A percentile compares a stretch with the other conserved stretches of the same genome.
These are phyloP conservation scores for Perca fluviatilis DNA, from an alignment of 2,113 vertebrate genomes.

Conservation along the genomic window DNA sequence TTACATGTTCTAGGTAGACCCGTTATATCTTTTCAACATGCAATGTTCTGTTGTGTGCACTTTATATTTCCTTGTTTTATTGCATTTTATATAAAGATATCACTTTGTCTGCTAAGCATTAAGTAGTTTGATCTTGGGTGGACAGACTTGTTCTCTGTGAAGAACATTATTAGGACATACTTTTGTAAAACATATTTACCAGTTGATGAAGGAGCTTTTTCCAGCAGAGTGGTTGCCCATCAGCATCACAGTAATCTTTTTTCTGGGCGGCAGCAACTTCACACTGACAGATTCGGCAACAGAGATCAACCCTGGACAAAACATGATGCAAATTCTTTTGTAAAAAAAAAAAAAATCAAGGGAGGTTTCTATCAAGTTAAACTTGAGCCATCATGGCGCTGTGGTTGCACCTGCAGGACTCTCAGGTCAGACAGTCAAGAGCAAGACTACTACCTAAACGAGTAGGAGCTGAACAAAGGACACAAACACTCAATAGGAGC, in stretches of 20 bases:
- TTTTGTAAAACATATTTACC: constrained; percentile 72
- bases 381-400: background rate
- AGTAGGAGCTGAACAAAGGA: background rate
- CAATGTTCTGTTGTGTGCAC: background rate
- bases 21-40: too few relatives aligned
- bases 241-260: constrained; percentile 89
- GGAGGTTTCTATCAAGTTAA: background rate
- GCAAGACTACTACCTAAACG: background rate
- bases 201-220: constrained; percentile 91
- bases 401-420: background rate
- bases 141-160: background rate
- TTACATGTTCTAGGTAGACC: too few relatives aligned
- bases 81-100: background rate
- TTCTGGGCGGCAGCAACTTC: constrained; percentile 85
- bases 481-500: background rate
- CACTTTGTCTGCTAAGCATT: background rate
- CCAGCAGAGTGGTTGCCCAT: constrained; percentile 91
- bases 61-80: background rate
- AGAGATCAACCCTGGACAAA: constrained; percentile 80
- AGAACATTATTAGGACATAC: background rate
- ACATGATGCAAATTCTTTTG: background rate
- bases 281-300: constrained; percentile 85
- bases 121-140: background rate
- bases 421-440: background rate
- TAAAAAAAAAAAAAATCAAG: background rate